Base-by-base conservation (phyloP, 1,140 invertebrate species). In the Solen grandis region DNA sequence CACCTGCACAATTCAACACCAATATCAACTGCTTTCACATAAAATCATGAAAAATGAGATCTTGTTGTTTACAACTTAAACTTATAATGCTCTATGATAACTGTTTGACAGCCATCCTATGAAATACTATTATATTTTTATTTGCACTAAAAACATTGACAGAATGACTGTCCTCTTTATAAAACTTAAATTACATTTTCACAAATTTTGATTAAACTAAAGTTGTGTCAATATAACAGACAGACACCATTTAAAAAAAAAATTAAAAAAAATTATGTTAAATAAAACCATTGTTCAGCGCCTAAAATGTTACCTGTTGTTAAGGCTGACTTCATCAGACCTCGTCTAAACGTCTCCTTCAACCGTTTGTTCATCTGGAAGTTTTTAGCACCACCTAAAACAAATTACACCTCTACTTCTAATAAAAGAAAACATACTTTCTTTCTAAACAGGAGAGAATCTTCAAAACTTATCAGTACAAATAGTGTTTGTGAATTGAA, bases 381-480 rank as follows among this genome's bases (percentile, higher is more conserved):
- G 76, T 90, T 91, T 69, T 92, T 90, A 16, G 92, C 92, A 1
- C 92, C 92, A 3, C 92, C 93, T n/a, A n/a, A n/a, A n/a, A n/a
- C n/a, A 29, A 25, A n/a, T 25, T n/a, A n/a, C n/a, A n/a, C n/a
- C n/a, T n/a, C n/a, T n/a, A n/a, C n/a, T n/a, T n/a, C n/a, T n/a
- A n/a, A n/a, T n/a, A n/a, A n/a, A n/a, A n/a, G n/a, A n/a, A n/a
- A n/a, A n/a, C n/a, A n/a, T n/a, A n/a, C n/a, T n/a, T n/a, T n/a
- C n/a, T n/a, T n/a, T n/a, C n/a, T n/a, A n/a, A n/a, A n/a, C n/a
- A n/a, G n/a, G n/a, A n/a, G n/a, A n/a, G n/a, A n/a, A n/a, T n/a
- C n/a, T n/a, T n/a, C n/a, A n/a, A n/a, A n/a, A n/a, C n/a, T n/a
- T n/a, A n/a, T n/a, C n/a, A n/a, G n/a, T n/a, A n/a, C n/a, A n/a